Conservation (phyloP, 2,797 vertebrate species). For the Poeciliopsis gracilis region DNA sequence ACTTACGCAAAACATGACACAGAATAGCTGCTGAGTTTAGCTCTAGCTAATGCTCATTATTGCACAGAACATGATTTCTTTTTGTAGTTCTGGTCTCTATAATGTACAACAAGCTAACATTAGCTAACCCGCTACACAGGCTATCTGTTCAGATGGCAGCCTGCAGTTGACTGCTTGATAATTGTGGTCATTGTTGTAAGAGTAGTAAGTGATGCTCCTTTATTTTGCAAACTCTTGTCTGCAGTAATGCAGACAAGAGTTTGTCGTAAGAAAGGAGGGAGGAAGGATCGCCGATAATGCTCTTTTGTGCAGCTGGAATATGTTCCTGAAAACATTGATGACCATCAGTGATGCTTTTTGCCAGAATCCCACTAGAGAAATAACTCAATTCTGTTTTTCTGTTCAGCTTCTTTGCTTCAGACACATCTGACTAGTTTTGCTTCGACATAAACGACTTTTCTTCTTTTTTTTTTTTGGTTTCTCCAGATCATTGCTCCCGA, state of each 20-base stretch:
- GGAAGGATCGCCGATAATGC: no score
- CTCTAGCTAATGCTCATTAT: not conserved
- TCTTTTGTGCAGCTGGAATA: no score
- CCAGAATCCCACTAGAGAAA: not conserved
- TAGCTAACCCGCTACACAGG: not conserved
- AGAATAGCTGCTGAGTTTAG: not conserved
- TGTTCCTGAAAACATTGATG: no score
- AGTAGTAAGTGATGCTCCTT: not conserved
- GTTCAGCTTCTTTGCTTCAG: constrained; percentile 32
- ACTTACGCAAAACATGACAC: not conserved
- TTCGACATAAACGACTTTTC: constrained; percentile 1
- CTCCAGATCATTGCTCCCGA: not conserved
- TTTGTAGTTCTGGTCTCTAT: not conserved
- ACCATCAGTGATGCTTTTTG: no score
- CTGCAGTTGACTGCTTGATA: not conserved
- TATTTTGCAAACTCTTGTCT: not conserved
- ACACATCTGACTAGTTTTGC: constrained; percentile 45
- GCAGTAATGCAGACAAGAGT: no score
- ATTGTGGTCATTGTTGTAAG: not conserved
- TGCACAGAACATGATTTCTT: not conserved
- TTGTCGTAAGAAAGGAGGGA: no score
- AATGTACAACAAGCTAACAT: not conserved
- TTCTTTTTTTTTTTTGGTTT: not conserved
- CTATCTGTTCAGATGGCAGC: not conserved
- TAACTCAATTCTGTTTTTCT: not conserved